A percentile compares a stretch with the other conserved stretches of the same genome.
These are phyloP conservation scores for Ariolimax columbianus DNA, from an alignment of 2,888 invertebrate species.

Conservation along the genomic window DNA sequence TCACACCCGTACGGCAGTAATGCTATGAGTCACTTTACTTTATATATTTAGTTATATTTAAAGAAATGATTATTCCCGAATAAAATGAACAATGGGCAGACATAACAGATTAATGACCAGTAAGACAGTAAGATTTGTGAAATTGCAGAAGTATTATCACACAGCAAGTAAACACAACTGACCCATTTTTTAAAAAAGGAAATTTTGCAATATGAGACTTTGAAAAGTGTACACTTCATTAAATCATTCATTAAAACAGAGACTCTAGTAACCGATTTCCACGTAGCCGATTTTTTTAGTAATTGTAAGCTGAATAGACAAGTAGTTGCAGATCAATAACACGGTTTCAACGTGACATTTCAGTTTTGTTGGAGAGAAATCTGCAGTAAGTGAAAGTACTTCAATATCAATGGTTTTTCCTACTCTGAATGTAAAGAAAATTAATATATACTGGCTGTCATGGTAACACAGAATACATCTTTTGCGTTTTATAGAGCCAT, in stretches of 20 bases:
- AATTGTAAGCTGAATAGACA: neutral
- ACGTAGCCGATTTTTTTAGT: neutral
- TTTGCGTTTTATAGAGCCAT: neutral
- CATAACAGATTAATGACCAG: too few relatives aligned
- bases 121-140: too few relatives aligned
- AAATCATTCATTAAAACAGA: neutral
- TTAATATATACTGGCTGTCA: neutral
- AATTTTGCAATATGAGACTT: too few relatives aligned
- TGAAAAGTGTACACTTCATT: too few relatives aligned
- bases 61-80: too few relatives aligned
- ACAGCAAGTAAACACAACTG: too few relatives aligned
- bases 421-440: neutral
- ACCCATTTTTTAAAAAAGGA: too few relatives aligned
- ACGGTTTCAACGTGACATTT: neutral
- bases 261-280: neutral
- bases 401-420: neutral
- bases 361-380: neutral
- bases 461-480: neutral
- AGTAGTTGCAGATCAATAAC: neutral
- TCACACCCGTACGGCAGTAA: too few relatives aligned
- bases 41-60: too few relatives aligned
- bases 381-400: neutral
- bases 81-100: too few relatives aligned
- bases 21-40: too few relatives aligned
- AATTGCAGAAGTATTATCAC: too few relatives aligned